Evolutionary conservation across 53 echinoderm and acorn worm species (phyloP).

Genomic region (Zoroaster sp.): DNA sequence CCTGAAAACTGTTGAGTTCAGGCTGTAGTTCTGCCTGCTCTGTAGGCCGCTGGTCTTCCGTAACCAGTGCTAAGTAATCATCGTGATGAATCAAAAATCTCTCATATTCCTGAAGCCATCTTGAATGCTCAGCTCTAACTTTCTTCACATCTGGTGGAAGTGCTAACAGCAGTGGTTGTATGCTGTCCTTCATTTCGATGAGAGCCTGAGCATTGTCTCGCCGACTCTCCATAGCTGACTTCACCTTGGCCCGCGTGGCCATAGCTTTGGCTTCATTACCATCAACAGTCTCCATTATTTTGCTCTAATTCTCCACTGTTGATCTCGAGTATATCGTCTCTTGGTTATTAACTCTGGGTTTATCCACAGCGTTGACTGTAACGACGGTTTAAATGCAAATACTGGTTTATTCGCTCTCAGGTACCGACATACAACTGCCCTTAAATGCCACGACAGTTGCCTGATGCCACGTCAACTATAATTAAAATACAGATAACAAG

Average conservation of each 20-base stretch:
- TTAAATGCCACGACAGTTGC: too few species aligned
- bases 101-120: slow-evolving; percentile 19
- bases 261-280: neutral
- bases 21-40: slow-evolving; percentile 5
- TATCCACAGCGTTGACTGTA: neutral
- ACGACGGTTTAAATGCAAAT: too few species aligned
- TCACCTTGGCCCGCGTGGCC: slow-evolving; percentile 15
- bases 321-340: neutral
- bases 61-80: slow-evolving; percentile 10
- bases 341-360: neutral
- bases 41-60: slow-evolving; percentile 10
- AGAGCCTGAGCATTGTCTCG: neutral
- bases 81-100: neutral
- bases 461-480: too few species aligned
- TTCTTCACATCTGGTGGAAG: slow-evolving; percentile 3
- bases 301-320: neutral
- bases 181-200: neutral
- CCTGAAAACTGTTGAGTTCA: neutral
- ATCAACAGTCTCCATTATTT: neutral
- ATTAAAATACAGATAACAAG: too few species aligned
- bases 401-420: too few species aligned
- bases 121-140: neutral
- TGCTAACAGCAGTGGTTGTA: neutral
- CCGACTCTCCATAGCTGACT: neutral
- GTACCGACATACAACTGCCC: too few species aligned